A percentile compares a stretch with the other conserved stretches of the same genome.
These are phyloP conservation scores for Nycticebus coucang DNA, from an alignment of 2,113 vertebrate species.

Conservation along the genomic window DNA sequence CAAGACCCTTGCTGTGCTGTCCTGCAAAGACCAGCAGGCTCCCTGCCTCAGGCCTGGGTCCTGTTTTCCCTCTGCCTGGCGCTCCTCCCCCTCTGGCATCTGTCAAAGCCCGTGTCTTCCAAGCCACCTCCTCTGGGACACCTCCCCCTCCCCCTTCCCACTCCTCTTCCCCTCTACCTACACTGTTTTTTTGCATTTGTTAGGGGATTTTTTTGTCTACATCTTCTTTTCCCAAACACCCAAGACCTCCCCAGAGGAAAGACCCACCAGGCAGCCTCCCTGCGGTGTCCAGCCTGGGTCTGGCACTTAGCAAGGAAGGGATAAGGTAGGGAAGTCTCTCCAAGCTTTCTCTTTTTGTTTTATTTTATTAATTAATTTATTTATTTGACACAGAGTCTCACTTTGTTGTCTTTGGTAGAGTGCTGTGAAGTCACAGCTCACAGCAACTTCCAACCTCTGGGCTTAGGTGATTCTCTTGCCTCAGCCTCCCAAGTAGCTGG, in stretches of 20 bases:
- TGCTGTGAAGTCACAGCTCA: no score
- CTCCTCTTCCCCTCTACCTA: accelerated
- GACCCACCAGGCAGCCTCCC: background rate
- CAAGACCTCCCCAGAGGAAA: background rate
- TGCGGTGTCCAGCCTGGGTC: background rate
- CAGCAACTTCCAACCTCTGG: no score
- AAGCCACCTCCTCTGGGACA: background rate
- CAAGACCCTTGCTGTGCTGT: background rate
- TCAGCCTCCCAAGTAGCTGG: no score
- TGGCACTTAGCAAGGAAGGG: background rate
- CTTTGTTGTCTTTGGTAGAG: no score
- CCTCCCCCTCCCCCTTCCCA: background rate
- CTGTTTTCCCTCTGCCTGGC: background rate
- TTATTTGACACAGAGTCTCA: no score
- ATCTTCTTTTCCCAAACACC: background rate
- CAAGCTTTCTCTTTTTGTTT: background rate
- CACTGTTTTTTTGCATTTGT: background rate
- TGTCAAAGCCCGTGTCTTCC: background rate
- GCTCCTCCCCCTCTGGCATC: background rate
- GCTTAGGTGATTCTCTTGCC: no score
- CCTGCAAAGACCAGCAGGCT: background rate
- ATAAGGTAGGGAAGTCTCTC: background rate
- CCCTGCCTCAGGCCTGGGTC: background rate
- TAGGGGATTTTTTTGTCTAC: background rate
- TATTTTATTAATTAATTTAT: no score